Evolutionary conservation across 2,888 invertebrate genomes (phyloP), one percentile per base, ranked within the genome.

Genomic region (Cephonodes hylas): DNA sequence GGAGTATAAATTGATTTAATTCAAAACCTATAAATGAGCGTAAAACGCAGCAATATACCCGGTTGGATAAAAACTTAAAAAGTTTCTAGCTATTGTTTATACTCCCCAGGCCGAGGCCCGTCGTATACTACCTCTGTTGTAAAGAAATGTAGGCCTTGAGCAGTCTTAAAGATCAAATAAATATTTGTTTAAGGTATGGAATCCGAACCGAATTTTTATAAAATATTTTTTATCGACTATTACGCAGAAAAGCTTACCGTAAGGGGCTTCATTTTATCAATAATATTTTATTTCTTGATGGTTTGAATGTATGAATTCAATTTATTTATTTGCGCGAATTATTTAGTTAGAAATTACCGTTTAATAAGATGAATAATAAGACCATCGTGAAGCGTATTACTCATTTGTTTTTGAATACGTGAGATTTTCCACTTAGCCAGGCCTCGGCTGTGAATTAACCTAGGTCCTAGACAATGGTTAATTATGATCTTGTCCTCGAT

Each of bases 151-250:
- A 10, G 31, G 31, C 53, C 53, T 53, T 53, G 53, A 53, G 31
- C 53, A 31, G 27, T 53, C 53, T 53, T 31, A 7, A 18, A 31
- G 53, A 53, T 53, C 31, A 53, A 53, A 48, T 48, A 48, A 48
- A 53, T 53, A 53, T 53, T 18, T 31, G 13, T 18, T n/a, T 18
- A 10, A 31, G 18, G 53, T 53, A 31, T 8, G 4, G 53, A 31
- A 31, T 53, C 18, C 10, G 31, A 27, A 31, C 31, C 27, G 8
- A 53, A 27, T 31, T 53, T 48, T 53, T 53, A 53, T 31, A 23
- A 20, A 15, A 53, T 27, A 53, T 3, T 31, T 8, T 27, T 23
- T 2, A 10, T 8, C 31, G 27, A 53, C 8, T 48, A 48, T 18
- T 27, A 31, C 18, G 31, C 48, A 27, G 15, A 15, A 27, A 27